Evolutionary conservation across 2,113 vertebrate species (phyloP).

Genomic region (Lynx canadensis): DNA sequence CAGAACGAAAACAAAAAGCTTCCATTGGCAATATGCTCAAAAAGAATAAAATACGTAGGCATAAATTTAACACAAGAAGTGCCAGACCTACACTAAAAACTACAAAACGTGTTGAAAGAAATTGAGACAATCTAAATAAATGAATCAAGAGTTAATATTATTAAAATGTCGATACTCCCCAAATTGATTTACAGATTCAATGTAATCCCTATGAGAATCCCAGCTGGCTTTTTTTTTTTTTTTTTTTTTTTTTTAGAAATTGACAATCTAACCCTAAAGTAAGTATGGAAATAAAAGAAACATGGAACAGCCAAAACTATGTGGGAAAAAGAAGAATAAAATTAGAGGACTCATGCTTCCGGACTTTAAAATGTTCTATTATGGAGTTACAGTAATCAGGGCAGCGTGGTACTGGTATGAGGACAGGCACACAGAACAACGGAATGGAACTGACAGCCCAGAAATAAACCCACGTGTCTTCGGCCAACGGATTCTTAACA

Average conservation of each 20-base stretch:
- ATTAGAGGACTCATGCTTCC: neutral
- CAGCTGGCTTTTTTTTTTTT: neutral
- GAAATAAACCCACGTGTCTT: neutral
- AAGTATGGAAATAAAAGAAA: neutral
- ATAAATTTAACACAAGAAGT: neutral
- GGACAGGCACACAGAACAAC: accelerated
- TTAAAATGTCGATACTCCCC: neutral
- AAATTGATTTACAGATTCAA: neutral
- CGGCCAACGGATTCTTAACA: neutral
- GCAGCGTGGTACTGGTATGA: no score
- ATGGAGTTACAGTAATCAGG: neutral
- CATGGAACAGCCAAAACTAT: neutral
- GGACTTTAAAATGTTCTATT: neutral
- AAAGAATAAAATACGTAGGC: neutral
- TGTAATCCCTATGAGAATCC: neutral
- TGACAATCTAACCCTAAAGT: neutral
- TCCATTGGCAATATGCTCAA: neutral
- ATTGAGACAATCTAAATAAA: neutral
- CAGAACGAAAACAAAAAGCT: neutral
- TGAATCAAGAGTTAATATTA: neutral
- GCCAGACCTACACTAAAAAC: neutral
- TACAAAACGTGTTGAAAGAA: neutral
- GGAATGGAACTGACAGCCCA: neutral
- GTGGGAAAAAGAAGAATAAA: neutral
- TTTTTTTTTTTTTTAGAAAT: neutral